Base-by-base conservation (phyloP, 2,888 invertebrate genomes). In the Nasonia oneida region DNA sequence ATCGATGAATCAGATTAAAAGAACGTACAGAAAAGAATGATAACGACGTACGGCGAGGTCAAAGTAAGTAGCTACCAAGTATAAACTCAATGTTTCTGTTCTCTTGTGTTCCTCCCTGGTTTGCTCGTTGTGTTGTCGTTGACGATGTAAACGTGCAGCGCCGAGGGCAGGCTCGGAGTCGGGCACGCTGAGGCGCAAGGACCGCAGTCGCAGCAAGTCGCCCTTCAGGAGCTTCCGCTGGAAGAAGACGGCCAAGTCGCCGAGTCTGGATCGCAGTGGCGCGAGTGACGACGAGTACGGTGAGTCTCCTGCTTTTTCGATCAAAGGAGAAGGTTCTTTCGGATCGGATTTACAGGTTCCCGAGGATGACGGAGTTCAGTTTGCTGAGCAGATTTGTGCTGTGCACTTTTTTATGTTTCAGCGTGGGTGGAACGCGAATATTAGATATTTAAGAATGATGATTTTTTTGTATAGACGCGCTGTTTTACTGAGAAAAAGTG, bases 141-240 rank as follows among this genome's bases (percentile, higher is more conserved):
- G 50, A 33, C 42, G 57, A 29, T 47, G 53, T 29, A 70, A 47
- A 47, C 57, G 87, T 85, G 86, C 92, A 92, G 93, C 92, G 90
- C 92, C 92, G 70, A 92, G 91, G 90, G 93, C 91, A 88, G 91
- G 92, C 88, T 92, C 92, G 77, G 93, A 93, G 87, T 92, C 92
- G 84, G 93, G 93, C 90, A 92, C 92, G 75, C 89, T 93, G 89
- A 93, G 91, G 88, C 93, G 93, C 89, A 97, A 97, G 95, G 96
- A 97, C 93, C 96, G 97, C 90, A 97, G 98, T 91, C 96, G 98
- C 92, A 98, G 98, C 95, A 98, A 98, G 95, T 98, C 98, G 91
- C 98, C 98, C 88, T 98, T 98, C 96, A 95, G 98, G 93, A 98
- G 97, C 94, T 98, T 98, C 95, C 96, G 98, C 89, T 98, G 97